Evolutionary conservation across 2,888 invertebrate genomes (phyloP).

Genomic region (Pelosia muscerda): DNA sequence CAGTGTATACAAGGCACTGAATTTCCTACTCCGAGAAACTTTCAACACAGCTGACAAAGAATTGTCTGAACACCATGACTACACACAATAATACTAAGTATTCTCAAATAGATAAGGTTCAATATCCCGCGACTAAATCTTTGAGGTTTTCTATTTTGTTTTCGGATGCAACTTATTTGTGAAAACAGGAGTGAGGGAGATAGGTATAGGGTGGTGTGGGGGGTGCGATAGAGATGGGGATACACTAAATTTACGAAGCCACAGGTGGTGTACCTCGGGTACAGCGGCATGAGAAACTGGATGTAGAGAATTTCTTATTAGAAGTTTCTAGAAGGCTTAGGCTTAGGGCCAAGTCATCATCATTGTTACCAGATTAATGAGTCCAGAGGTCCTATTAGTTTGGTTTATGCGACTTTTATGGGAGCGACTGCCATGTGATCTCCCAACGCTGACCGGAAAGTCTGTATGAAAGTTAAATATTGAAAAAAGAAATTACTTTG

Average conservation of each 20-base stretch:
- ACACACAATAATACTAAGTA: slow-evolving; percentile 58
- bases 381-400: neutral
- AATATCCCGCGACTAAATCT: slow-evolving; percentile 54
- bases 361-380: neutral
- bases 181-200: slow-evolving; percentile 81
- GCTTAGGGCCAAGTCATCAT: neutral
- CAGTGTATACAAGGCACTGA: slow-evolving; percentile 77
- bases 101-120: slow-evolving; percentile 39
- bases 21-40: slow-evolving; percentile 80
- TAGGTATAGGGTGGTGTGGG: slow-evolving; percentile 45
- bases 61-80: slow-evolving; percentile 53
- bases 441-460: too few relatives aligned
- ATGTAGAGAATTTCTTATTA: slow-evolving; percentile 36
- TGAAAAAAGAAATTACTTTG: neutral
- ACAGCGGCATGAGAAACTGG: slow-evolving; percentile 66
- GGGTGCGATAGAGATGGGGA: slow-evolving; percentile 66
- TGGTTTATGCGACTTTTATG: neutral
- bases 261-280: slow-evolving; percentile 85
- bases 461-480: too few relatives aligned
- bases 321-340: neutral
- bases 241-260: slow-evolving; percentile 86
- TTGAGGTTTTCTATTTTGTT: slow-evolving; percentile 83
- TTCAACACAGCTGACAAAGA: slow-evolving; percentile 76
- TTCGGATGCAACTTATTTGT: slow-evolving; percentile 86
- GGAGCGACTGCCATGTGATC: neutral